phyloP scores from a whole-genome alignment of 2,888 invertebrate genomes.

The Eudemis profundana region DNA sequence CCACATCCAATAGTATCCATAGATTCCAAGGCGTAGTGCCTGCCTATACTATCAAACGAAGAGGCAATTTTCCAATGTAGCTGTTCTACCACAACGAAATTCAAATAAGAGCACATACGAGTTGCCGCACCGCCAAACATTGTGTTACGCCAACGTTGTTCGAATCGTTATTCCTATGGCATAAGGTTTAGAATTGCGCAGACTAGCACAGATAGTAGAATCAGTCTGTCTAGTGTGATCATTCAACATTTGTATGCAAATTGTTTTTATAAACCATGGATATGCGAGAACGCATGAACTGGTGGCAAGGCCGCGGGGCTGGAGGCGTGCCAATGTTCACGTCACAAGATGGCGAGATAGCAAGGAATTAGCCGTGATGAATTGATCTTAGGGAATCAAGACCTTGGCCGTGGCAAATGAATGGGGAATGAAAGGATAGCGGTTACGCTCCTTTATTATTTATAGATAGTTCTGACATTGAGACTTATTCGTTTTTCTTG shows the following conservation, averaged over 20 bases:
- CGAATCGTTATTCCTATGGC: conserved; percentile 1
- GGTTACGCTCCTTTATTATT: conserved; percentile 32
- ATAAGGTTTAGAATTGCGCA: conserved; percentile 12
- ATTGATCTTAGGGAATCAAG: conserved; percentile 57
- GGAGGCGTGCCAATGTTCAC: conserved; percentile 68
- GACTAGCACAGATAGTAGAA: conserved; percentile 7
- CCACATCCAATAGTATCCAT: conserved; percentile 1
- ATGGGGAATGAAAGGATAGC: conserved; percentile 42
- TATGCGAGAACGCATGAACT: conserved; percentile 66
- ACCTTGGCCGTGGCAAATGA: conserved; percentile 54
- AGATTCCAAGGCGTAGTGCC: conserved; percentile 1
- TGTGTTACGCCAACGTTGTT: neutral
- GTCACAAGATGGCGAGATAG: conserved; percentile 56
- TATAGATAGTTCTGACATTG: conserved; percentile 2
- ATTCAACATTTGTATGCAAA: conserved; percentile 70
- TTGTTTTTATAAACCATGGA: conserved; percentile 68
- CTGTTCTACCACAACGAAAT: conserved; percentile 25
- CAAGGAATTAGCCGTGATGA: conserved; percentile 54
- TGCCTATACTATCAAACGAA: conserved; percentile 18
- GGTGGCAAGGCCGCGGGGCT: conserved; percentile 70
- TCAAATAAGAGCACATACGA: conserved; percentile 30
- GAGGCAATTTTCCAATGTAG: conserved; percentile 36
- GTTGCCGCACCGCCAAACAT: conserved; percentile 25
- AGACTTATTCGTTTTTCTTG: neutral
- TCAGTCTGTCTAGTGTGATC: conserved; percentile 55